Evolutionary conservation across 2,113 vertebrate genomes (phyloP).

Genomic region (Drymodes brunneopygia): DNA sequence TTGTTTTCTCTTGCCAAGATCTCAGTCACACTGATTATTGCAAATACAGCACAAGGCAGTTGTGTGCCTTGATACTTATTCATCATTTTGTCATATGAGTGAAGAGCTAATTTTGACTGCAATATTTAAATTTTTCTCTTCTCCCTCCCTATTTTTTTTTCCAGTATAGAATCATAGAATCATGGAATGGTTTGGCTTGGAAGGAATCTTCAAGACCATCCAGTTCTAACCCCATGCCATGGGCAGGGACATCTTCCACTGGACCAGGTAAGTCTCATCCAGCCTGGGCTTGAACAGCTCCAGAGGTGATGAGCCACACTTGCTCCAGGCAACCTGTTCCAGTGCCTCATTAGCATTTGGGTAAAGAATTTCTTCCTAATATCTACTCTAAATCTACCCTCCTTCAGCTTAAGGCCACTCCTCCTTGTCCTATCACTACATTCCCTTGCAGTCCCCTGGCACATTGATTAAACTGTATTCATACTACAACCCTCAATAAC

Average conservation of each 20-base stretch:
- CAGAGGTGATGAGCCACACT: neutral
- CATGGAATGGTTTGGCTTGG: neutral
- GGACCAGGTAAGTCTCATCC: too few relatives aligned
- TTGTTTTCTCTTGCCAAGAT: neutral
- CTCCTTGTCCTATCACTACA: neutral
- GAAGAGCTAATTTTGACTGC: neutral
- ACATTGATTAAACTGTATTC: neutral
- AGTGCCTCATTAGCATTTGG: neutral
- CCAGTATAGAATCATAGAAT: neutral
- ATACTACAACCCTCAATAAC: neutral
- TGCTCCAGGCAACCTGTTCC: neutral
- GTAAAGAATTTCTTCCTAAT: neutral
- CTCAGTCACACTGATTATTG: neutral
- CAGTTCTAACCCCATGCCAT: neutral
- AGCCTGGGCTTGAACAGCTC: fast-evolving
- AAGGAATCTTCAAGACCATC: neutral
- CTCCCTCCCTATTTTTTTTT: neutral
- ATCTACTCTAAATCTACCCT: neutral
- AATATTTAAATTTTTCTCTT: neutral
- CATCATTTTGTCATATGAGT: neutral
- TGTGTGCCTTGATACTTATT: neutral
- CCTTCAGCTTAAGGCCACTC: neutral
- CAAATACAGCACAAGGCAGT: neutral
- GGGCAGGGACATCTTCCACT: neutral
- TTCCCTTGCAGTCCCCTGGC: neutral